Conservation (phyloP, 2,797 vertebrate genomes). For the Atherinosoma microstoma region DNA sequence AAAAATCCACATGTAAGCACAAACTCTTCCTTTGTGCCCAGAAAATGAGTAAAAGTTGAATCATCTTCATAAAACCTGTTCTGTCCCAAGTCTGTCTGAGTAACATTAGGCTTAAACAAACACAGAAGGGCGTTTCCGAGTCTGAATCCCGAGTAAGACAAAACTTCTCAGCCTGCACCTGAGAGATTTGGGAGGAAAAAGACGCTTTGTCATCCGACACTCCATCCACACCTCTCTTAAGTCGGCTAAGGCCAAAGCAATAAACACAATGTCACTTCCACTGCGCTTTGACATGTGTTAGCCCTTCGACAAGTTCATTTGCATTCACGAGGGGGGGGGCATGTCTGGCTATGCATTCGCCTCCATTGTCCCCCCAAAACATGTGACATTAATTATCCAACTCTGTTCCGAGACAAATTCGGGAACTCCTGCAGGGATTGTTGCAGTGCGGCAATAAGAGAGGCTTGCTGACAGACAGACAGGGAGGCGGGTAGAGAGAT, state of each 20-base stretch:
- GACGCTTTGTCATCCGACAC: conserved; percentile 50
- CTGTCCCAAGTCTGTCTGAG: conserved; percentile 10
- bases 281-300: conserved; percentile 50
- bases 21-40: neutral
- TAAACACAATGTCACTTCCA: conserved; percentile 71
- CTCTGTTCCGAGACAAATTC: conserved; percentile 35
- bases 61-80: conserved; percentile 6
- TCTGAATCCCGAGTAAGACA: conserved; percentile 12
- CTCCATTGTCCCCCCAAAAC: conserved; percentile 32
- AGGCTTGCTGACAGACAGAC: conserved; percentile 36
- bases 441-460: conserved; percentile 13
- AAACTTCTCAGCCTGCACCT: conserved; percentile 38
- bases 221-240: conserved; percentile 50
- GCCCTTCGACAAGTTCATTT: conserved; percentile 39
- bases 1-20: neutral
- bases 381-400: conserved; percentile 57
- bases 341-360: neutral
- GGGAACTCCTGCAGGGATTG: conserved; percentile 35
- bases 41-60: conserved; percentile 7
- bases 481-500: conserved; percentile 16
- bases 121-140: conserved; percentile 27
- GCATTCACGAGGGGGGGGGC: conserved; percentile 21
- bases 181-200: conserved; percentile 52
- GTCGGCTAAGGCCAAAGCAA: conserved; percentile 61
- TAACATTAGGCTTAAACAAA: conserved; percentile 40